Evolutionary conservation across 1,140 invertebrate species (phyloP), one percentile per base, ranked within the genome.

Genomic region (Sinonovacula constricta): DNA sequence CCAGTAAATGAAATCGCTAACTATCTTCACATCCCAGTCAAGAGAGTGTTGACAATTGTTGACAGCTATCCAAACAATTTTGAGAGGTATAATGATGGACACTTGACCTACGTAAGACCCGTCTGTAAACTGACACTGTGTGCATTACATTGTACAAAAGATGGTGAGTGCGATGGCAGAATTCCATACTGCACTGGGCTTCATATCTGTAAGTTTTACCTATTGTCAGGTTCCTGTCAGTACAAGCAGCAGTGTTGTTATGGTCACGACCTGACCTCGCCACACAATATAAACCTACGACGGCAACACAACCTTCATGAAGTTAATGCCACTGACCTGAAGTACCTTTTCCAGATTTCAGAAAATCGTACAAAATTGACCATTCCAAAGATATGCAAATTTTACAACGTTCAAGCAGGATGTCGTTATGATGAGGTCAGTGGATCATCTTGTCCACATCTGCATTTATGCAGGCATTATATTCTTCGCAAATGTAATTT

Each of bases 201-300:
- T n/a, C 71, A 74, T 65, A 18, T 74, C 14, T 74, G 71, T 18
- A 74, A 74, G 39, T 74, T 63, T 65, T 74, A 49, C 24, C 30
- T 74, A 54, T 34, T 62, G 15, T 65, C 71, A 10, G 68, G 68
- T 59, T 65, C 51, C n/a, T 74, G 71, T 62, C 34, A n/a, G 22
- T 74, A 53, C 39, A 56, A 34, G 30, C 31, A 31, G 0, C 56
- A 60, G 18, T 74, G 71, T 30, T 31, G 33, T 30, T 74, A 54
- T 74, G 71, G 71, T 0, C 71, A 74, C 65, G 71, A 74, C 56
- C 60, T 74, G 0, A 74, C 71, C 24, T 65, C 45, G 0, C 5
- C 60, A 7, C 71, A 74, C 28, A 74, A 74, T 33, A 74, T 74
- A 60, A 3, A 65, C 15, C 45, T 74, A 54, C 54, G 63, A 14